Evolutionary conservation across 2,113 vertebrate genomes (phyloP).

Genomic region (Poeciliopsis retropinna): DNA sequence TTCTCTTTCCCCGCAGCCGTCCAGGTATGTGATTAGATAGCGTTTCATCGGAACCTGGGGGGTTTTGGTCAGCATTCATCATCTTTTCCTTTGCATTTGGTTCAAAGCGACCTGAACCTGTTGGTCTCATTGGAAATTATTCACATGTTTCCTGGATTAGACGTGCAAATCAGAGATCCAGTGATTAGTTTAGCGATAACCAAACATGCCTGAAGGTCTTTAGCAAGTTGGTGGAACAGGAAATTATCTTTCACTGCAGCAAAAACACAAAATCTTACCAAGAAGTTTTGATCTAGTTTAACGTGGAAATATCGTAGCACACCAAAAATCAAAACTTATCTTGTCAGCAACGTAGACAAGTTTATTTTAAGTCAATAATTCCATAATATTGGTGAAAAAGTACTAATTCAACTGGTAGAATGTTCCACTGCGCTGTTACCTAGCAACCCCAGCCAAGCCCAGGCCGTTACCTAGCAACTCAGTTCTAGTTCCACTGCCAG

Average conservation of each 20-base stretch:
- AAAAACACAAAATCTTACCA: too few species aligned
- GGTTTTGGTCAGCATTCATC: background rate
- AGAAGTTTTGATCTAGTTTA: too few species aligned
- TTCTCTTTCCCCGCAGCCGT: background rate
- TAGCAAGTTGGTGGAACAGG: slow-evolving; percentile 18
- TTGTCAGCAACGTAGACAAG: too few species aligned
- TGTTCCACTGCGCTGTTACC: too few species aligned
- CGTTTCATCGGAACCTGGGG: slow-evolving; percentile 10
- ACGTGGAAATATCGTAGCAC: too few species aligned
- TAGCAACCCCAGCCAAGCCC: too few species aligned
- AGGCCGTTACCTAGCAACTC: too few species aligned
- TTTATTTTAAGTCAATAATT: too few species aligned
- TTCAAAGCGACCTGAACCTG: background rate
- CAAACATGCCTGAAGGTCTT: slow-evolving; percentile 20
- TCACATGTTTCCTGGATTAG: background rate
- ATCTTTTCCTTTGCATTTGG: background rate
- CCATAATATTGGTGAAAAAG: too few species aligned
- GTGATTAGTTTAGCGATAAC: slow-evolving; percentile 28
- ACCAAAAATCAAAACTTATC: too few species aligned
- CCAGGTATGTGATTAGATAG: slow-evolving; percentile 26
- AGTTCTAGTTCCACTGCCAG: too few species aligned
- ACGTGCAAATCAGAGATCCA: slow-evolving; percentile 9
- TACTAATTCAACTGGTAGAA: too few species aligned
- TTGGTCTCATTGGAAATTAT: background rate
- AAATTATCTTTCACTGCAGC: background rate